phyloP scores from a whole-genome alignment of 2,113 vertebrate species.

The Zosterops lateralis region DNA sequence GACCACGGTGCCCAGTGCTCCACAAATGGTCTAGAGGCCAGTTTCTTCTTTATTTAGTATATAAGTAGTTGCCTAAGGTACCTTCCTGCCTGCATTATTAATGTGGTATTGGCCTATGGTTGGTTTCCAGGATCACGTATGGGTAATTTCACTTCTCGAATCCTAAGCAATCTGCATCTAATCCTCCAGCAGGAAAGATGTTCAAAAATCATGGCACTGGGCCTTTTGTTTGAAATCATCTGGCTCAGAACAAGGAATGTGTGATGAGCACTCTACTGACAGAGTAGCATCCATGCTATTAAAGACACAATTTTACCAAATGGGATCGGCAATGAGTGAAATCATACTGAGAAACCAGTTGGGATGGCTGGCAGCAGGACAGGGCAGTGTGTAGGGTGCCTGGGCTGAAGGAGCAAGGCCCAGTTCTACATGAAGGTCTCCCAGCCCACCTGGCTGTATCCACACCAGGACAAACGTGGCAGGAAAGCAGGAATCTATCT shows the following conservation, averaged over 20 bases:
- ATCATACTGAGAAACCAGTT: background rate
- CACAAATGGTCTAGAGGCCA: background rate
- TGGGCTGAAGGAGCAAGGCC: background rate
- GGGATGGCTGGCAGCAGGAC: background rate
- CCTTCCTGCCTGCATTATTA: constrained; percentile 66
- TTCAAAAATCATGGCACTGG: constrained; percentile 18
- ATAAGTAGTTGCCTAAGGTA: constrained; percentile 27
- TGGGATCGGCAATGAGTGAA: background rate
- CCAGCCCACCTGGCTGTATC: background rate
- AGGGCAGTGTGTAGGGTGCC: rapidly evolving
- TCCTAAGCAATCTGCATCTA: constrained; percentile 54
- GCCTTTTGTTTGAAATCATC: constrained; percentile 19
- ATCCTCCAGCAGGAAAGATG: constrained; percentile 51
- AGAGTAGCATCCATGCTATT: background rate
- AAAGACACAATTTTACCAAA: background rate
- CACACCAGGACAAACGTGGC: rapidly evolving
- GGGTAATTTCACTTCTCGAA: constrained; percentile 63
- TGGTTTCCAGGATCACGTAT: constrained; percentile 47
- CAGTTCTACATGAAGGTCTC: rapidly evolving
- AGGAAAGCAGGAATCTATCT: background rate
- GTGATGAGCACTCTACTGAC: background rate
- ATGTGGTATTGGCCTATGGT: constrained; percentile 42
- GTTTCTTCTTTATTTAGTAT: constrained; percentile 44
- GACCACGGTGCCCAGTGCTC: background rate
- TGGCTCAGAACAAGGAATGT: constrained; percentile 27